Base-by-base conservation (phyloP, 2,888 invertebrate genomes). In the Sesia apiformis region DNA sequence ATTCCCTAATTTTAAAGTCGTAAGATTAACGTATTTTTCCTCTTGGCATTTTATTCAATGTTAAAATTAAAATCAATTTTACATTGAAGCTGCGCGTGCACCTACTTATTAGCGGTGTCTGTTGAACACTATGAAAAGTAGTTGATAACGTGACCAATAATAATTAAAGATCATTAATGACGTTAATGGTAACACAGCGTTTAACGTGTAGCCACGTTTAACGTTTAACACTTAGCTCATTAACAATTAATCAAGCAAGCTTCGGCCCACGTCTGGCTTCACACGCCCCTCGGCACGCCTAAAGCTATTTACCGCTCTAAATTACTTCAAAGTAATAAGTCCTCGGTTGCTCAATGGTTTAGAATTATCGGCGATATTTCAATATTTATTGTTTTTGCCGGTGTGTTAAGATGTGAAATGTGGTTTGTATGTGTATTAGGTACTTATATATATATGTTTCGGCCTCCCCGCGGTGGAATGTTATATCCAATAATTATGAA, bases 231-330 rank as follows among this genome's bases (percentile, higher is more conserved):
- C 72, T 70, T 65, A 57, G 60, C 74, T 80, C 77, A 83, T 81
- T 82, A 84, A 81, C 76, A 77, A 80, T 79, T 78, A 79, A 84
- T 84, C 81, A 84, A 81, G 80, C 54, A 52, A 40, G 52, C 41
- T 43, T 55, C n/a, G 54, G 23, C 38, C 49, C 40, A 54, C 54
- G 55, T 57, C 55, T 53, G 49, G 52, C 39, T 53, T 40, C 51
- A 46, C 57, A 55, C 55, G 54, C 56, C 56, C 54, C 52, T 54
- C 53, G 56, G 51, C 55, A 55, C 60, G 73, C 74, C 67, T 57
- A 56, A 56, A 60, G 69, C 65, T 67, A 58, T 63, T 63, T 65
- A 60, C 60, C 66, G 71, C 69, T 64, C 68, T 59, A 61, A 55
- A 58, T 58, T 56, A 55, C 50, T 55, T 46, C 8, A 23, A 46